These are phyloP conservation scores for Pelochelys cantorii DNA, from an alignment of 2,797 vertebrate genomes.

Conservation along the genomic window DNA sequence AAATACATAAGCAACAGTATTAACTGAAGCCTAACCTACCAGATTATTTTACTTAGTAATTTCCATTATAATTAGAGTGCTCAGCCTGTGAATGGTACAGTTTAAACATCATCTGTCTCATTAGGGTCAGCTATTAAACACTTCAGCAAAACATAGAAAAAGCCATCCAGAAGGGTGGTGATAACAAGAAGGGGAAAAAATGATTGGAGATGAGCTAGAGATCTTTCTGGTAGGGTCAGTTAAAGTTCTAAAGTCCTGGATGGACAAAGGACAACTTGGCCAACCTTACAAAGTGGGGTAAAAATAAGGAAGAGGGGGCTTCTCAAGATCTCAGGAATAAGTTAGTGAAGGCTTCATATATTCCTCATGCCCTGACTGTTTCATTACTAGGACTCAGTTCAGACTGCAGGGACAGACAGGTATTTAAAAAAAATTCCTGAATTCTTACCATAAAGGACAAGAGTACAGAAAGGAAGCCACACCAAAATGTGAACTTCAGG, in stretches of 20 bases:
- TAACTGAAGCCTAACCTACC: not conserved
- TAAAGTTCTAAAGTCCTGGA: not conserved
- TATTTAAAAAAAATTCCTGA: not conserved
- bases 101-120: not conserved
- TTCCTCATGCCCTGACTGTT: not conserved
- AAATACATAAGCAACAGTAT: not conserved
- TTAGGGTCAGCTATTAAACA: not conserved
- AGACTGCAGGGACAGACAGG: not conserved
- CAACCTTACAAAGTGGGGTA: not conserved
- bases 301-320: not conserved
- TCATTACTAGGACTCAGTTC: not conserved
- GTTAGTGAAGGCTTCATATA: rapidly evolving
- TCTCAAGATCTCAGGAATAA: rapidly evolving
- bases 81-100: not conserved
- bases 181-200: not conserved
- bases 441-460: not conserved
- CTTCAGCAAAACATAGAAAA: not conserved
- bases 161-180: not conserved
- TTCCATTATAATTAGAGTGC: not conserved
- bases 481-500: not conserved
- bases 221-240: not conserved
- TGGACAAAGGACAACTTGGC: not conserved
- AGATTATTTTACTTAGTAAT: not conserved
- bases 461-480: not conserved
- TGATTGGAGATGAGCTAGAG: not conserved